Percentiles rank a stretch among this genome's conserved stretches.
Conservation (phyloP, 35 echinoderm and acorn worm genomes). For the Patiria miniata region DNA sequence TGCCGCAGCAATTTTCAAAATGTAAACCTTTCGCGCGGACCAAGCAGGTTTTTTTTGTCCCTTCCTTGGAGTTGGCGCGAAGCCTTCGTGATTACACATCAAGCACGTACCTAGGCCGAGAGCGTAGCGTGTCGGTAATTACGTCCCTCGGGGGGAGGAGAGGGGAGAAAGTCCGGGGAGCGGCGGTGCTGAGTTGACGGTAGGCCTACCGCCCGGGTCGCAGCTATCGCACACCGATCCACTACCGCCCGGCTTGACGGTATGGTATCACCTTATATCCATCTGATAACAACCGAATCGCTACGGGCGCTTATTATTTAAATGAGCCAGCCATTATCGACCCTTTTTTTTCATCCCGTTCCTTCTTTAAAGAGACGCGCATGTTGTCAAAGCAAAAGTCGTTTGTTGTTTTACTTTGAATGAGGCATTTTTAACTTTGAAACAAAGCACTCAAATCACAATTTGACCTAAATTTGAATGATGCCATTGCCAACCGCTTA, state of each 20-base stretch:
- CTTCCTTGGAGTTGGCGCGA: background rate
- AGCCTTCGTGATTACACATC: background rate
- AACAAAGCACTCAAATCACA: too few relatives aligned
- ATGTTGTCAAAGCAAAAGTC: too few relatives aligned
- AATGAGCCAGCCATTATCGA: slow-evolving; percentile 14
- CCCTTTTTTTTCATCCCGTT: background rate
- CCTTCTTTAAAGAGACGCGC: too few relatives aligned
- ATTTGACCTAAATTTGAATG: too few relatives aligned
- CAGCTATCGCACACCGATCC: background rate
- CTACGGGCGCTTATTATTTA: slow-evolving; percentile 18
- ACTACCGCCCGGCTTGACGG: too few relatives aligned
- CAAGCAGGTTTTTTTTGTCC: background rate
- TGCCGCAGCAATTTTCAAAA: slow-evolving; percentile 5
- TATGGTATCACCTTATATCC: background rate
- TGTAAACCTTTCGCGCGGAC: background rate
- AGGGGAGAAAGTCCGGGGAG: too few relatives aligned
- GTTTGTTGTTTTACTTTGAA: too few relatives aligned
- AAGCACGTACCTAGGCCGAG: slow-evolving; percentile 4
- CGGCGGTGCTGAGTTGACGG: background rate
- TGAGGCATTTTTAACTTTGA: too few relatives aligned
- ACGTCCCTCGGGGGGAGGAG: slow-evolving; percentile 39
- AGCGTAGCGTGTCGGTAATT: slow-evolving; percentile 75
- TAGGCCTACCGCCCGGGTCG: background rate
- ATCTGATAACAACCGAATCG: slow-evolving; percentile 25
- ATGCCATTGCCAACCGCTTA: too few relatives aligned